Percentiles rank a stretch among this genome's conserved stretches.
Evolutionary conservation across 2,888 invertebrate genomes (phyloP).

Genomic region (Meta bourneti): DNA sequence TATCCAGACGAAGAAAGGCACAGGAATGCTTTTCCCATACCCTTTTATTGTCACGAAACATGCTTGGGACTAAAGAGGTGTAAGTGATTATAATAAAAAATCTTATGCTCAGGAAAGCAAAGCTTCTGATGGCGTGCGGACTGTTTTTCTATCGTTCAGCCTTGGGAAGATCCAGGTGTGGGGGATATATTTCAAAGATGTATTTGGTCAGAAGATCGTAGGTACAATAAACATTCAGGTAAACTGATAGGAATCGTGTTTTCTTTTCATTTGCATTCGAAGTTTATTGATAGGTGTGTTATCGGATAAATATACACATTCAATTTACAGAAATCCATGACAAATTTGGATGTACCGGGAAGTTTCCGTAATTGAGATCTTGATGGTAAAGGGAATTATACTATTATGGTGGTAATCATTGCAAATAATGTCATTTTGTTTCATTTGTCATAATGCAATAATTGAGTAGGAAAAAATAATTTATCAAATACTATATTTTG

Average conservation of each 20-base stretch:
- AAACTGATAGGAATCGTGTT: neutral
- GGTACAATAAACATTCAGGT: neutral
- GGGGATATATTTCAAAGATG: neutral
- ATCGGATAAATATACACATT: too few relatives aligned
- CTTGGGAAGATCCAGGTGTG: neutral
- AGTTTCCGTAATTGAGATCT: too few relatives aligned
- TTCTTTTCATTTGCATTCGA: neutral
- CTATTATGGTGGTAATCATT: too few relatives aligned
- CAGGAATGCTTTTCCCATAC: neutral
- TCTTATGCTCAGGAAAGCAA: neutral
- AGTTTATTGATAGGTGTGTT: neutral
- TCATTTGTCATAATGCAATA: too few relatives aligned
- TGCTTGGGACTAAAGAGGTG: slow-evolving; percentile 4
- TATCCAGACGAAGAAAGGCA: slow-evolving; percentile 13
- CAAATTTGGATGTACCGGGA: too few relatives aligned
- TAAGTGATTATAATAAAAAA: neutral
- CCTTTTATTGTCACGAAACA: slow-evolving; percentile 33
- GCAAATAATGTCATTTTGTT: too few relatives aligned
- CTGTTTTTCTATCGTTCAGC: neutral
- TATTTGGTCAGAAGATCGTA: neutral
- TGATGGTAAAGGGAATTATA: too few relatives aligned
- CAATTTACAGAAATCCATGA: too few relatives aligned
- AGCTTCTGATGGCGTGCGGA: slow-evolving; percentile 11
- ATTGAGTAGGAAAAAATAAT: too few relatives aligned
- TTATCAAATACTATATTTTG: too few relatives aligned